phyloP scores from a whole-genome alignment of 1,140 invertebrate genomes.

The Phocides pigmalion region DNA sequence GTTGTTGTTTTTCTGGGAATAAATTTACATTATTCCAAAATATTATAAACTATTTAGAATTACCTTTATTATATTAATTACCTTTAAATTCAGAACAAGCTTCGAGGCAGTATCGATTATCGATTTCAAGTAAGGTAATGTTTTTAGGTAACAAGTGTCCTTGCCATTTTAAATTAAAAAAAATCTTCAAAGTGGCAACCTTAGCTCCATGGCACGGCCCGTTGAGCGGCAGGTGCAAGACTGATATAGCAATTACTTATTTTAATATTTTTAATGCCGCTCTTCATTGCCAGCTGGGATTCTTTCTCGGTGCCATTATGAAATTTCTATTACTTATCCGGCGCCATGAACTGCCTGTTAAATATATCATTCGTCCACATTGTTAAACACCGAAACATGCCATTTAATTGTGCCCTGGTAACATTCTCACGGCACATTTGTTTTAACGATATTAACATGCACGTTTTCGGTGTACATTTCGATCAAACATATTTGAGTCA shows the following conservation, averaged over 20 bases:
- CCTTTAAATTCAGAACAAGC: too few species aligned
- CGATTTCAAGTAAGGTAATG: too few species aligned
- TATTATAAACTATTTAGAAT: too few species aligned
- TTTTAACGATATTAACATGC: constrained; percentile 4
- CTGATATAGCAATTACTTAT: constrained; percentile 76
- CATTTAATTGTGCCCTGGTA: not conserved
- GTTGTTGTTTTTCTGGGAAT: too few species aligned
- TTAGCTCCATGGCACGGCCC: not conserved
- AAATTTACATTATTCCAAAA: too few species aligned
- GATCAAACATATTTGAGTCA: too few species aligned
- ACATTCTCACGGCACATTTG: not conserved
- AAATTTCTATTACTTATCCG: constrained; percentile 37
- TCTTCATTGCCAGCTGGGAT: constrained; percentile 41
- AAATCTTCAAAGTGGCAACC: too few species aligned
- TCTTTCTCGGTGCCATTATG: constrained; percentile 51
- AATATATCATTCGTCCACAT: not conserved
- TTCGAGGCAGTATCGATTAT: too few species aligned
- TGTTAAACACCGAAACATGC: not conserved
- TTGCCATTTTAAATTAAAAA: too few species aligned
- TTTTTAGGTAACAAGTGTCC: too few species aligned
- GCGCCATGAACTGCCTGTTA: not conserved
- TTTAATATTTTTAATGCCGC: constrained; percentile 74
- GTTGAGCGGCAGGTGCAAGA: constrained; percentile 61
- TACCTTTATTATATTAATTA: too few species aligned
- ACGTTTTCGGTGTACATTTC: not conserved